Evolutionary conservation across 2,797 vertebrate genomes (phyloP).

Genomic region (Molossus molossus): DNA sequence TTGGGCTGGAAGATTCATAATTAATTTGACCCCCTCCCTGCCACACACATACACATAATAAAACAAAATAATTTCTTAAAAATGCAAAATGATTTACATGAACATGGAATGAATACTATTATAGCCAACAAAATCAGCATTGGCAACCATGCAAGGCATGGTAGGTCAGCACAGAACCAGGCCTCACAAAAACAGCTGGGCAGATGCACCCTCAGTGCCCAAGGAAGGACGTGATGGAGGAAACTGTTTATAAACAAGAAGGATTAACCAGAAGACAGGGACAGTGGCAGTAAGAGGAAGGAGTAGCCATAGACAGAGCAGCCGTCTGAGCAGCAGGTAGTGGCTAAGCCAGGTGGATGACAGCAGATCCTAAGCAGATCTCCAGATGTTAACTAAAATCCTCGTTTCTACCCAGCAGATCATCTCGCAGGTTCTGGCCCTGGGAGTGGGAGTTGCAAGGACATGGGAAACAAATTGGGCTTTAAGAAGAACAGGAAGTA

Average conservation of each 20-base stretch:
- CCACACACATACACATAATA: not conserved
- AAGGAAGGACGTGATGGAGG: not conserved
- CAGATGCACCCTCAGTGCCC: not conserved
- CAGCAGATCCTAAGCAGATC: not conserved
- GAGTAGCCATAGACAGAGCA: not conserved
- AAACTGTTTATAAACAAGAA: not conserved
- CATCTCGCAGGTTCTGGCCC: not conserved
- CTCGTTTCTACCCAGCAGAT: not conserved
- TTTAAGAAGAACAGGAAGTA: not conserved
- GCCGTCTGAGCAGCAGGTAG: not conserved
- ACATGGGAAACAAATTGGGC: not conserved
- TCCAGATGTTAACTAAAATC: not conserved
- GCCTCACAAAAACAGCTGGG: not conserved
- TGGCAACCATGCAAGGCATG: not conserved
- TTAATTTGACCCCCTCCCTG: constrained; percentile 84
- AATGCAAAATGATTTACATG: constrained; percentile 63
- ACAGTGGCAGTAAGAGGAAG: not conserved
- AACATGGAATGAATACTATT: constrained; percentile 64
- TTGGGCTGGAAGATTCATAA: constrained; percentile 86
- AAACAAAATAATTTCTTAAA: constrained; percentile 74
- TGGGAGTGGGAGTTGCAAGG: not conserved
- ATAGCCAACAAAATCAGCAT: constrained; percentile 61
- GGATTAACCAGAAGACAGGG: not conserved
- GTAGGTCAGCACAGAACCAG: constrained; percentile 34
- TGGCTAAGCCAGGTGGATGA: not conserved